Evolutionary conservation across 2,888 invertebrate genomes (phyloP).

Genomic region (Timandra comae): DNA sequence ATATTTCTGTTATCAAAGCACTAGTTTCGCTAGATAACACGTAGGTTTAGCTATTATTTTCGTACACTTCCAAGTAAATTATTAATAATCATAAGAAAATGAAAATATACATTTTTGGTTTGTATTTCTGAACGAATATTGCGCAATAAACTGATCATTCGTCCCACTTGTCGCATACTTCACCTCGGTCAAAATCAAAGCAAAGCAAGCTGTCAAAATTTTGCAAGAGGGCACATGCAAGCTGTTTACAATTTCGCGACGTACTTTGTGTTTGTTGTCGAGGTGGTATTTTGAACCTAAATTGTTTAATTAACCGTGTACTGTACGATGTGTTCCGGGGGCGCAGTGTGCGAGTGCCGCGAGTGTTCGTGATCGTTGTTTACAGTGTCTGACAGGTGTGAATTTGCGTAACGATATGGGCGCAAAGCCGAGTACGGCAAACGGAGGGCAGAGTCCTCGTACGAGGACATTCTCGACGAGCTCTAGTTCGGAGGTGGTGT

Average conservation of each 20-base stretch:
- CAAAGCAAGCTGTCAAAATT: constrained; percentile 68
- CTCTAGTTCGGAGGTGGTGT: constrained; percentile 81
- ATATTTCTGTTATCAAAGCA: too few relatives aligned
- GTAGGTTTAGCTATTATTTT: too few relatives aligned
- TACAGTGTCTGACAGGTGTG: constrained; percentile 53
- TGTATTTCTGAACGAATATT: constrained; percentile 28
- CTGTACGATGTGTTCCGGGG: constrained; percentile 71
- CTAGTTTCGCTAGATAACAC: too few relatives aligned
- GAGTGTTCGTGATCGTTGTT: constrained; percentile 61
- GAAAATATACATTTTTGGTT: too few relatives aligned
- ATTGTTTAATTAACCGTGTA: constrained; percentile 33
- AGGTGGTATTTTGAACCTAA: constrained; percentile 44
- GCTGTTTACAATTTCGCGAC: constrained; percentile 71
- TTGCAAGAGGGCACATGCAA: constrained; percentile 70
- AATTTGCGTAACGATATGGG: constrained; percentile 81
- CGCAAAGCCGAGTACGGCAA: constrained; percentile 90
- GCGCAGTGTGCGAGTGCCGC: constrained; percentile 58
- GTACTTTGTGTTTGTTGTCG: constrained; percentile 52
- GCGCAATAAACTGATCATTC: constrained; percentile 24
- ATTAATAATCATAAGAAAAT: too few relatives aligned
- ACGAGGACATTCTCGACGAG: constrained; percentile 86
- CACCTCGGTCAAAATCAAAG: constrained; percentile 28
- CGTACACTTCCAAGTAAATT: too few relatives aligned
- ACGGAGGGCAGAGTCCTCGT: constrained; percentile 84
- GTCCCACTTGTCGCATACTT: constrained; percentile 28